Conservation (phyloP, 2,888 invertebrate species). For the Nemotelus nigrinus region DNA sequence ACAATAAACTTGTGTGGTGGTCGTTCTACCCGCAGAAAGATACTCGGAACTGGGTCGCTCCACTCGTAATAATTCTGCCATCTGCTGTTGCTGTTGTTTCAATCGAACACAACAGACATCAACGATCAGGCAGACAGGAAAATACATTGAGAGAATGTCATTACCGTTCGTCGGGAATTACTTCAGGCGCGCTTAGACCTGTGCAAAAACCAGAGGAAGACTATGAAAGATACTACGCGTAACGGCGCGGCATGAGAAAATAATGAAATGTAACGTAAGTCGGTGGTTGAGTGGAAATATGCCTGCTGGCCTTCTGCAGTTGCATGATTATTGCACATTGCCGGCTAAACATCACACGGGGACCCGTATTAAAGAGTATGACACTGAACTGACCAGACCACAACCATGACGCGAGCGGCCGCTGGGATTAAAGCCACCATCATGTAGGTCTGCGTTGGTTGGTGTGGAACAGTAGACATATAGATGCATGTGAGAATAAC, state of each 20-base stretch:
- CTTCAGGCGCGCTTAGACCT: too few relatives aligned
- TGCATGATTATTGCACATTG: conserved; percentile 27
- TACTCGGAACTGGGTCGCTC: too few relatives aligned
- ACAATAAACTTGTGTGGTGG: too few relatives aligned
- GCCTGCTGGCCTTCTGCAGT: conserved; percentile 4
- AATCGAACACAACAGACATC: too few relatives aligned
- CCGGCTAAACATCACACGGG: neutral
- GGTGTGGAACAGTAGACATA: neutral
- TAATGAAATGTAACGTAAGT: conserved; percentile 6
- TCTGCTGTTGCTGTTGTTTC: too few relatives aligned
- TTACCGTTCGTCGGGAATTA: too few relatives aligned
- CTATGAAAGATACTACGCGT: neutral
- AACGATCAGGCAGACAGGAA: too few relatives aligned
- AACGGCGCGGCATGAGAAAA: conserved; percentile 12
- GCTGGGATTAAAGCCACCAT: neutral
- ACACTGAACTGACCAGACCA: neutral
- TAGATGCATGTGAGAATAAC: neutral
- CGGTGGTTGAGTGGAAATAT: neutral
- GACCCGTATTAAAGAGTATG: neutral
- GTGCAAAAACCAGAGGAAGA: too few relatives aligned
- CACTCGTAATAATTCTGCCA: too few relatives aligned
- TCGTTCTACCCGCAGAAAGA: too few relatives aligned
- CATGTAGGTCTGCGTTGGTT: neutral
- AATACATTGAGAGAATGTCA: neutral
- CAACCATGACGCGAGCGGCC: neutral